Conservation (phyloP, 2,888 invertebrate species). For the Linnaemya tessellans region DNA sequence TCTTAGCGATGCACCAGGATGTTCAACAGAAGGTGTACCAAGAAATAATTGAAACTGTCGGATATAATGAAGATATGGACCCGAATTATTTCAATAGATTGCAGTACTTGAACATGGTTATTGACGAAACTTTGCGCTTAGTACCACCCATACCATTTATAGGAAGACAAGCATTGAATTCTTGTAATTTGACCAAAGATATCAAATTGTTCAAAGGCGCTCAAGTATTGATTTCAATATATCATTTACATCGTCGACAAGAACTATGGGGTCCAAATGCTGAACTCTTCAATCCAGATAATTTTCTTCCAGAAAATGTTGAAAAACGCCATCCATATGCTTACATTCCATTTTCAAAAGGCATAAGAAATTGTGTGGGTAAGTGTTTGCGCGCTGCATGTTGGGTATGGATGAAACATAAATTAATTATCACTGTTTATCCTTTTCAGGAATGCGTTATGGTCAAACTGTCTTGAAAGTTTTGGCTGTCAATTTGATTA, state of each 20-base stretch:
- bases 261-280: conserved; percentile 76
- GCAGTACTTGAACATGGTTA: conserved; percentile 74
- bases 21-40: conserved; percentile 75
- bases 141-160: conserved; percentile 75
- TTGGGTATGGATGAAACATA: neutral
- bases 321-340: conserved; percentile 75
- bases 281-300: conserved; percentile 76
- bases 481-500: conserved; percentile 72
- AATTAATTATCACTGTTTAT: neutral
- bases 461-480: conserved; percentile 75
- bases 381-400: conserved; percentile 2
- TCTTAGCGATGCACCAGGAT: conserved; percentile 76
- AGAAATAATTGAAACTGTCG: conserved; percentile 72
- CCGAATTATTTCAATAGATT: conserved; percentile 72
- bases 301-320: conserved; percentile 76
- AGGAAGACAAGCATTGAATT: conserved; percentile 69
- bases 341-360: conserved; percentile 77
- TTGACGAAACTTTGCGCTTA: conserved; percentile 75
- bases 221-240: conserved; percentile 75
- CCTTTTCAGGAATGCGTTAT: conserved; percentile 75
- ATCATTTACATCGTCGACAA: conserved; percentile 75
- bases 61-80: conserved; percentile 60
- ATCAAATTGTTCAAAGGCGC: conserved; percentile 71
- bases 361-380: conserved; percentile 76
- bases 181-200: conserved; percentile 54